Percentiles rank a stretch among this genome's conserved stretches.
Evolutionary conservation across 2,888 invertebrate genomes (phyloP).

Genomic region (Eupithecia tripunctaria): DNA sequence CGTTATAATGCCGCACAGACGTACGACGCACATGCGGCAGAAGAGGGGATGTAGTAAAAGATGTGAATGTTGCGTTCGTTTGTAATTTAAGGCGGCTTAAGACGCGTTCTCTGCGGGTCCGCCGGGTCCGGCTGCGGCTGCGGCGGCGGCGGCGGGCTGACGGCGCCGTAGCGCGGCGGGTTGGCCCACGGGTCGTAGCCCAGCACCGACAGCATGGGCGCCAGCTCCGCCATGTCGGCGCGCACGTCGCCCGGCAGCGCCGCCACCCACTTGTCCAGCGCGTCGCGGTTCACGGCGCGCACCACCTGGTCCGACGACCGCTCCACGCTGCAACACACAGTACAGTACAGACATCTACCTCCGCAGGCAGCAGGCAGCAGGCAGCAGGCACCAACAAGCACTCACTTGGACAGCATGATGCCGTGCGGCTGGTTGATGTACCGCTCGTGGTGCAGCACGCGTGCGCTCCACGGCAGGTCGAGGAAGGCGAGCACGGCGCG

Average conservation of each 20-base stretch:
- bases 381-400: background rate
- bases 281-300: conserved; percentile 98
- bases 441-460: conserved; percentile 98
- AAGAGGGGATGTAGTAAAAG: background rate
- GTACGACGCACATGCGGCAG: too few species aligned
- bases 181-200: conserved; percentile 98
- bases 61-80: background rate
- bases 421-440: conserved; percentile 98
- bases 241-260: conserved; percentile 96
- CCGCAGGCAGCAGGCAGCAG: too few species aligned
- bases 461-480: conserved; percentile 96
- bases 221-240: conserved; percentile 95
- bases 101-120: conserved; percentile 1
- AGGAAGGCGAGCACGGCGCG: conserved; percentile 94
- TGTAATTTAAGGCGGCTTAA: conserved; percentile 2
- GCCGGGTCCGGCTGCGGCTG: background rate
- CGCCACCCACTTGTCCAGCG: conserved; percentile 96
- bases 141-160: conserved; percentile 45
- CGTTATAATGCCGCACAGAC: too few species aligned
- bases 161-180: conserved; percentile 95
- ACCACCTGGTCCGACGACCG: conserved; percentile 99
- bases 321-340: conserved; percentile 90
- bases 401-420: conserved; percentile 97
- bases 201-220: conserved; percentile 96
- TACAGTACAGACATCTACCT: too few species aligned